Conservation (phyloP, 2,888 invertebrate genomes). For the Caenorhabditis sinica region DNA sequence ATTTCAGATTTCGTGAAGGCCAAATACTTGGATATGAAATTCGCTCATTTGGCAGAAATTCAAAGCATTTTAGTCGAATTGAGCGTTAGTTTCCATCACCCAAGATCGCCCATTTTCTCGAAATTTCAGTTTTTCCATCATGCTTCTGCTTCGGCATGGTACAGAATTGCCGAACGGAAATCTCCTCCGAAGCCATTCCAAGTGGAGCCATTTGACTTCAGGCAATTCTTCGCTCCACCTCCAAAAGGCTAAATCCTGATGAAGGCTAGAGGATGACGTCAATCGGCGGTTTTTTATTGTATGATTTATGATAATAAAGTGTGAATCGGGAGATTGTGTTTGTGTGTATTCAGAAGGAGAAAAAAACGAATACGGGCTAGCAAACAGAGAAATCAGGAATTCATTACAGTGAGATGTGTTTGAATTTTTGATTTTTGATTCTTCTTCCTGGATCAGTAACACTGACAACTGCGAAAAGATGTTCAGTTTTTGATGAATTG, state of each 20-base stretch:
- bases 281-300: background rate
- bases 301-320: constrained; percentile 47
- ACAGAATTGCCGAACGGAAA: constrained; percentile 42
- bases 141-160: constrained; percentile 18
- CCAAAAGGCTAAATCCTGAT: constrained; percentile 4
- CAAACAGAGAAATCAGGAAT: constrained; percentile 1
- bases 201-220: constrained; percentile 29
- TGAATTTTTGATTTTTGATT: constrained; percentile 16
- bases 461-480: background rate
- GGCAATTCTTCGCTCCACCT: constrained; percentile 22
- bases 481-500: background rate
- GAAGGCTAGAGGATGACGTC: constrained; percentile 33
- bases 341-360: constrained; percentile 2
- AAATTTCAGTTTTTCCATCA: constrained; percentile 41
- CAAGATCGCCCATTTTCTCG: background rate
- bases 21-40: constrained; percentile 37
- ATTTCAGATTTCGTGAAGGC: constrained; percentile 32
- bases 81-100: constrained; percentile 21
- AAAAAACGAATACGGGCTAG: background rate
- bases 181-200: constrained; percentile 4
- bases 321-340: constrained; percentile 8
- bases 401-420: background rate
- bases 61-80: constrained; percentile 39
- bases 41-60: constrained; percentile 43
- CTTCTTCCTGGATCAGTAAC: background rate